Conservation (phyloP, 1,140 invertebrate genomes). For the Apis cerana region DNA sequence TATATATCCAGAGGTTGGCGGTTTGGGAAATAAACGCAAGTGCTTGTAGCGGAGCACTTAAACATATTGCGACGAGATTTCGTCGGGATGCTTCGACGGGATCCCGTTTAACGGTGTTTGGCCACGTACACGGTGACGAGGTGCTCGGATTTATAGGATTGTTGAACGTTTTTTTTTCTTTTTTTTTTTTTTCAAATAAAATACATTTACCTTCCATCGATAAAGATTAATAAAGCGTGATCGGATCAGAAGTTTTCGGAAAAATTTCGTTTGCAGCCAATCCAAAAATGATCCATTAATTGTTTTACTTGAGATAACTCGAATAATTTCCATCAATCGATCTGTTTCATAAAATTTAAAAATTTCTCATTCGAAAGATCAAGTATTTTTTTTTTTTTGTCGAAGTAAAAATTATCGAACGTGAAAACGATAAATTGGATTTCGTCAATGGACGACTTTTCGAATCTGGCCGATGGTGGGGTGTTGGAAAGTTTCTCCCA, state of each 20-base stretch:
- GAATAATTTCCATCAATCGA: too few species aligned
- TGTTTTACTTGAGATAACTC: too few species aligned
- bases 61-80: slow-evolving; percentile 26
- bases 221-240: too few species aligned
- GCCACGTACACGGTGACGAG: background rate
- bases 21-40: slow-evolving; percentile 45
- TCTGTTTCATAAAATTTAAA: too few species aligned
- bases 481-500: slow-evolving; percentile 51
- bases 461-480: slow-evolving; percentile 27
- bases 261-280: too few species aligned
- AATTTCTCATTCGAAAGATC: too few species aligned
- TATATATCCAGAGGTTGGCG: background rate
- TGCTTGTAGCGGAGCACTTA: slow-evolving; percentile 24
- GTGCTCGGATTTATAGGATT: background rate
- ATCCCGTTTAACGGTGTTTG: background rate
- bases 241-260: too few species aligned
- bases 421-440: background rate
- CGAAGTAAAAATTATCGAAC: slow-evolving; percentile 30
- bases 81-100: background rate
- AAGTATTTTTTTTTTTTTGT: background rate
- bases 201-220: too few species aligned
- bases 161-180: too few species aligned
- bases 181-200: too few species aligned
- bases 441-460: slow-evolving; percentile 63
- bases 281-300: too few species aligned